Evolutionary conservation across 2,888 invertebrate species (phyloP).

Genomic region (Isoperla grammatica): DNA sequence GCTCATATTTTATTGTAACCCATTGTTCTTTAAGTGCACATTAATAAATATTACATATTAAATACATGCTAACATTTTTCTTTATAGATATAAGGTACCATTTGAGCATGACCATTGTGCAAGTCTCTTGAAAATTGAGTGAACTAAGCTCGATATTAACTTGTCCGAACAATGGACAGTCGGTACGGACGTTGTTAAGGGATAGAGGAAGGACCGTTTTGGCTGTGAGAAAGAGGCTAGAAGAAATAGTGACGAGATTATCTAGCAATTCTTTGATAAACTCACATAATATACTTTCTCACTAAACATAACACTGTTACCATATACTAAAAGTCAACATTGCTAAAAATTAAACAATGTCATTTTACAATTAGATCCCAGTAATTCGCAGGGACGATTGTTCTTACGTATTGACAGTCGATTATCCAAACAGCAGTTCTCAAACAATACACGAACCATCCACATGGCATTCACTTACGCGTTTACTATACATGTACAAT

Average conservation of each 20-base stretch:
- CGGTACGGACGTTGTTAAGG: neutral
- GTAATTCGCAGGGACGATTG: too few species aligned
- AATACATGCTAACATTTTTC: neutral
- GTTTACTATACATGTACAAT: too few species aligned
- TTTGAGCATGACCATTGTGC: neutral
- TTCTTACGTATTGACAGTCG: too few species aligned
- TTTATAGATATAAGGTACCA: neutral
- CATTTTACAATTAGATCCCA: too few species aligned
- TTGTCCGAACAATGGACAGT: neutral
- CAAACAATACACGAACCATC: too few species aligned
- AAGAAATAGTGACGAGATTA: too few species aligned
- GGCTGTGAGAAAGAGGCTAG: neutral
- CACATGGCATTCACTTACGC: too few species aligned
- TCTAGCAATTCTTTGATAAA: neutral
- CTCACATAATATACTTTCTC: neutral
- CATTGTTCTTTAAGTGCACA: conserved; percentile 5
- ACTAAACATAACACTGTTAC: neutral
- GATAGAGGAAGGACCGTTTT: neutral
- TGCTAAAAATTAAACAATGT: neutral
- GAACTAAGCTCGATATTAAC: neutral
- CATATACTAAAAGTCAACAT: neutral
- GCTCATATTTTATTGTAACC: neutral
- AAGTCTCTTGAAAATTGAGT: neutral
- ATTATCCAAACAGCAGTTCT: too few species aligned
- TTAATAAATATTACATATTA: conserved; percentile 11